Conservation (phyloP, 2,797 vertebrate species). For the Spizella passerina region DNA sequence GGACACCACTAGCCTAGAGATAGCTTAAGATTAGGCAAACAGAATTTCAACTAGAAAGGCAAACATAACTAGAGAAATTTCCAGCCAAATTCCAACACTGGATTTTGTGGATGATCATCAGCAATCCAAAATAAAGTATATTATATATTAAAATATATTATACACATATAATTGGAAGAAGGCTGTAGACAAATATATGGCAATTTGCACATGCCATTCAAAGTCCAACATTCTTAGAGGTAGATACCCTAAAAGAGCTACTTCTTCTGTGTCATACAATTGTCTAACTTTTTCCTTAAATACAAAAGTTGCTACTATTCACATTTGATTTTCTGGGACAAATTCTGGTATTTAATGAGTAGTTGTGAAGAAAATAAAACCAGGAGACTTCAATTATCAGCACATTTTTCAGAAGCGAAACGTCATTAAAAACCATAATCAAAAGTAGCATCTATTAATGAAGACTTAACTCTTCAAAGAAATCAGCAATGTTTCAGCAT, state of each 20-base stretch:
- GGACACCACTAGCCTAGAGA: not conserved
- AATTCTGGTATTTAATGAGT: not conserved
- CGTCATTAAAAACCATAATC: not conserved
- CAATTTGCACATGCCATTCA: not conserved
- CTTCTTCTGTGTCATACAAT: not conserved
- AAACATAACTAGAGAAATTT: not conserved
- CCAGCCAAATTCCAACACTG: not conserved
- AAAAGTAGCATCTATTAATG: not conserved
- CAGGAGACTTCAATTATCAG: not conserved
- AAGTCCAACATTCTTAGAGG: not conserved
- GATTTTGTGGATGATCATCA: not conserved
- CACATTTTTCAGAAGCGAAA: not conserved
- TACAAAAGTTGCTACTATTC: not conserved
- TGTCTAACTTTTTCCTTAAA: not conserved
- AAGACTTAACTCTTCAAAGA: not conserved
- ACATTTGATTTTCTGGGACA: not conserved
- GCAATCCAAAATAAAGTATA: not conserved
- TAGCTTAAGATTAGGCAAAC: not conserved
- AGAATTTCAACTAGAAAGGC: not conserved
- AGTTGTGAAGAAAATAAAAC: not conserved
- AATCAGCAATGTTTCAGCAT: not conserved
- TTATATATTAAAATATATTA: no score
- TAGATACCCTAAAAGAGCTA: not conserved
- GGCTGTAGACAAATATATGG: not conserved
- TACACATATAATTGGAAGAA: not conserved